Percentiles rank a stretch among this genome's conserved stretches.
Evolutionary conservation across 2,113 vertebrate genomes (phyloP).

Genomic region (Xiphophorus maculatus): DNA sequence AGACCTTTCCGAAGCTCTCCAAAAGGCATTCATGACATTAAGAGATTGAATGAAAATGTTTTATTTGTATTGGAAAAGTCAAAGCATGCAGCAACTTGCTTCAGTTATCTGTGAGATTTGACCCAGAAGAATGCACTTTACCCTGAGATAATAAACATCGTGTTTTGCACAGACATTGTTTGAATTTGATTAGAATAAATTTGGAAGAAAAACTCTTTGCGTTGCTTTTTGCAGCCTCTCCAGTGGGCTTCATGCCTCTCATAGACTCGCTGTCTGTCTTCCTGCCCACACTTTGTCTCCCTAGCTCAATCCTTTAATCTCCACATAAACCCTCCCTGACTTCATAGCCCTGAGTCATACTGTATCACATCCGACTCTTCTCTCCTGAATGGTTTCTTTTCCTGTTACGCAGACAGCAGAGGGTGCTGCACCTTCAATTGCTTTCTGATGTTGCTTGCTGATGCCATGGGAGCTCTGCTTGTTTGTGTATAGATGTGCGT

Average conservation of each 20-base stretch:
- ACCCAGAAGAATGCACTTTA: no score
- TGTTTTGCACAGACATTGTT: constrained; percentile 5
- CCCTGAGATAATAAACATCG: constrained; percentile 7
- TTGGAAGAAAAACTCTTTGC: constrained; percentile 34
- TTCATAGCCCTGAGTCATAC: constrained; percentile 70
- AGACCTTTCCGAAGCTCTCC: background rate
- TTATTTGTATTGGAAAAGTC: background rate
- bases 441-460: constrained; percentile 10
- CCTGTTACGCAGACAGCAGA: constrained; percentile 43
- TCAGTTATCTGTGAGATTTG: background rate
- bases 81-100: background rate
- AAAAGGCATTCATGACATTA: background rate
- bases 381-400: constrained; percentile 22
- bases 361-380: constrained; percentile 52
- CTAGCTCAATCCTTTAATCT: constrained; percentile 72
- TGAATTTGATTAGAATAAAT: constrained; percentile 25
- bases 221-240: constrained; percentile 24
- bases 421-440: constrained; percentile 39
- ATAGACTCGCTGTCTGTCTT: constrained; percentile 43
- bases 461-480: constrained; percentile 13
- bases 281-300: constrained; percentile 50
- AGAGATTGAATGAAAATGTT: no score
- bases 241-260: constrained; percentile 27
- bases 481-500: constrained; percentile 1
- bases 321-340: constrained; percentile 63